These are phyloP conservation scores for Sciaenops ocellatus DNA, from an alignment of 2,797 vertebrate species.

Conservation along the genomic window DNA sequence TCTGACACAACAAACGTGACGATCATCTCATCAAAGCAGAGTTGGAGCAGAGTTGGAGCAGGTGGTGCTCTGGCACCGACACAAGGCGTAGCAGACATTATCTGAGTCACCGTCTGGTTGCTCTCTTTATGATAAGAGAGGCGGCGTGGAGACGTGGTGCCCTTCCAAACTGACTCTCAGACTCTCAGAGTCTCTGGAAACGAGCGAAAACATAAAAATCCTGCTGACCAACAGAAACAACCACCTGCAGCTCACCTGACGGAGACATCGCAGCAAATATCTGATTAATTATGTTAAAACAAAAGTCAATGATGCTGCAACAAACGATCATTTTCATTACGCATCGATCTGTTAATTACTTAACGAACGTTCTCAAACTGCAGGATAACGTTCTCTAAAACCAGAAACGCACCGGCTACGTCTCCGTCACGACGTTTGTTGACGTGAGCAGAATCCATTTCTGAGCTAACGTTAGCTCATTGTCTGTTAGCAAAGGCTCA, in stretches of 20 bases:
- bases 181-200: background rate
- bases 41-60: background rate
- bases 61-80: background rate
- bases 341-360: background rate
- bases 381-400: no score
- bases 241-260: background rate
- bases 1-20: no score
- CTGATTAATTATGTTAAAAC: background rate
- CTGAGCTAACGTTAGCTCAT: no score
- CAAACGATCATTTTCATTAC: no score
- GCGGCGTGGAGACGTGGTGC: background rate
- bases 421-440: no score
- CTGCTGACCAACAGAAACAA: no score
- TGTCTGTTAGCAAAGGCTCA: no score
- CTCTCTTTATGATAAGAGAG: constrained; percentile 10
- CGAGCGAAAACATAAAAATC: background rate
- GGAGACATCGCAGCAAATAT: background rate
- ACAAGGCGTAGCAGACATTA: constrained; percentile 12
- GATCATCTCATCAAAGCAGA: no score
- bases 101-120: constrained; percentile 11
- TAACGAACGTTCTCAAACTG: no score
- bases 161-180: background rate
- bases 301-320: no score
- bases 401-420: no score
- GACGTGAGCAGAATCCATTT: no score